Conservation (phyloP, 64 coral and sea anemone species). For the Astreopora myriophthalma region DNA sequence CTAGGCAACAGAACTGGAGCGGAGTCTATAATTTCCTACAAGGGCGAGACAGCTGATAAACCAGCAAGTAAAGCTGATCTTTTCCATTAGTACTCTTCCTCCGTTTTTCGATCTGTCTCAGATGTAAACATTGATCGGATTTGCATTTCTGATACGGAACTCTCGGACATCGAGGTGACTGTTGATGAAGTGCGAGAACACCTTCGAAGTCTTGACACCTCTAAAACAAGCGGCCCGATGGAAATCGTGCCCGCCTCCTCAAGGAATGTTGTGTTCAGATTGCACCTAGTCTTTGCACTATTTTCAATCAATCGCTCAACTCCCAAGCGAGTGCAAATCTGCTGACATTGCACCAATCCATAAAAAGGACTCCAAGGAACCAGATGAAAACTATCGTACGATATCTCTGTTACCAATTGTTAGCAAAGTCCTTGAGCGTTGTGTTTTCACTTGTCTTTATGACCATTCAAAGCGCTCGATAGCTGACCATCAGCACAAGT, state of each 20-base stretch:
- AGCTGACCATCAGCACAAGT: slow-evolving; percentile 2
- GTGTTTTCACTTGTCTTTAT: background rate
- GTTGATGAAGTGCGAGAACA: slow-evolving; percentile 43
- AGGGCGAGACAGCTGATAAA: background rate
- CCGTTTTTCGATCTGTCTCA: background rate
- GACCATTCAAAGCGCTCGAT: slow-evolving; percentile 1
- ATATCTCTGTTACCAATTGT: slow-evolving; percentile 10
- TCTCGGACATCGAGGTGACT: background rate
- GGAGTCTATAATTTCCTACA: slow-evolving; percentile 1
- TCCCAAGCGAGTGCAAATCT: slow-evolving; percentile 30
- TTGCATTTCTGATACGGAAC: background rate
- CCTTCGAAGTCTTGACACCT: slow-evolving; percentile 24
- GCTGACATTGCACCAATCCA: slow-evolving; percentile 17
- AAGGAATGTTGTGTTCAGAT: slow-evolving; percentile 53
- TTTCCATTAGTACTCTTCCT: slow-evolving; percentile 42
- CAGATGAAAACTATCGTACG: background rate
- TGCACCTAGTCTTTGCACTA: slow-evolving; percentile 32
- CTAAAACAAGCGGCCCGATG: slow-evolving; percentile 36
- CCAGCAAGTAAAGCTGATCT: slow-evolving; percentile 33
- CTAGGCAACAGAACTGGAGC: background rate
- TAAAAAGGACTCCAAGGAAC: no score
- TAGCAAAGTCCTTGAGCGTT: slow-evolving; percentile 48
- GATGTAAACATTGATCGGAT: background rate
- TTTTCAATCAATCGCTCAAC: slow-evolving; percentile 47
- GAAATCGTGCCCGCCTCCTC: slow-evolving; percentile 45